Conservation (phyloP, 2,113 vertebrate species). For the Pteruthius melanotis region DNA sequence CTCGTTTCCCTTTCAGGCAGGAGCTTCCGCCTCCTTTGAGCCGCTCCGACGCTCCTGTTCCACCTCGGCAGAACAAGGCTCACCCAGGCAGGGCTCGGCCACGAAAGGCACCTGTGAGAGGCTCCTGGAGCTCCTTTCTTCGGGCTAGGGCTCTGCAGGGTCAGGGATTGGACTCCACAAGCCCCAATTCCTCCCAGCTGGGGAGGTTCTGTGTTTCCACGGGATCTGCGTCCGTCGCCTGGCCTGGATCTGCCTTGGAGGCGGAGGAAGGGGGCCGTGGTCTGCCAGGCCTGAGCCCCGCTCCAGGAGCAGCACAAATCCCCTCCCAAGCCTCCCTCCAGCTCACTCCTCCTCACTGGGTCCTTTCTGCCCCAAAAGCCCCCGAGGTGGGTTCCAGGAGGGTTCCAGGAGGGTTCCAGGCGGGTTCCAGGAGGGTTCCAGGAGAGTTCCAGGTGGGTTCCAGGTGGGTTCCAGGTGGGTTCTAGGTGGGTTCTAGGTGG, state of each 20-base stretch:
- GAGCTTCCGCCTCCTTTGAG: constrained; percentile 3
- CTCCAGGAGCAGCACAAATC: not conserved
- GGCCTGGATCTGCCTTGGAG: not conserved
- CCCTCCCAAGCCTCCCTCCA: not conserved
- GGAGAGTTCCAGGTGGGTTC: too few relatives aligned
- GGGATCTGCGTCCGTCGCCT: not conserved
- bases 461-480: too few relatives aligned
- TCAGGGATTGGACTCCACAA: rapidly evolving
- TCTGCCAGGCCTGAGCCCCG: not conserved
- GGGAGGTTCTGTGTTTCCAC: not conserved
- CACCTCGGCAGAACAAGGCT: not conserved
- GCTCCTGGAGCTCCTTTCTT: not conserved
- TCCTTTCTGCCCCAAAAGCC: not conserved
- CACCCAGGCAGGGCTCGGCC: not conserved
- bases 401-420: not conserved
- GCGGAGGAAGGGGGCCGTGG: not conserved
- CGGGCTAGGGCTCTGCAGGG: not conserved
- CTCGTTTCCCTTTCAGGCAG: not conserved
- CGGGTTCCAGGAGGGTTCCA: too few relatives aligned
- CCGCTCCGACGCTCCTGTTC: not conserved
- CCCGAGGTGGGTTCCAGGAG: not conserved
- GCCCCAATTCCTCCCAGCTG: not conserved
- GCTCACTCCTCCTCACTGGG: not conserved
- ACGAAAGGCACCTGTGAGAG: not conserved
- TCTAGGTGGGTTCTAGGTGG: too few relatives aligned